Base-by-base conservation (phyloP, 2,888 invertebrate species). In the Trichacis sp. region DNA sequence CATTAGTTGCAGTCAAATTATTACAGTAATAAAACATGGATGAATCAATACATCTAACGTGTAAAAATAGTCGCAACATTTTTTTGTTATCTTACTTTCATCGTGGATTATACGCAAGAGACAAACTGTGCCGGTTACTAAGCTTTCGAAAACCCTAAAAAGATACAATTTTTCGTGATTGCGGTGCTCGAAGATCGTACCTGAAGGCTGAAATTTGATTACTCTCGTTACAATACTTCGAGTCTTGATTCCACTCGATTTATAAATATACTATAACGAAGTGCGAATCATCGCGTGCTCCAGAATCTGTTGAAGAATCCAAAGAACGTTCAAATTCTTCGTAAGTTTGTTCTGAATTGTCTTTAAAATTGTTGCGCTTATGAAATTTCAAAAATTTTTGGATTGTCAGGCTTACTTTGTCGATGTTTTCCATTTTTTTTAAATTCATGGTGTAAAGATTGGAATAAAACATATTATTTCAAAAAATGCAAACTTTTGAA, bases 31-130 rank as follows among this genome's bases (percentile, higher is more conserved):
- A 8, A 33, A 33, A 33, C n/a, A 33, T 33, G 5, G 33, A 6
- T 33, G 33, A 33, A 33, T 33, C n/a, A 33, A n/a, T 33, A 33
- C n/a, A 33, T 33, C 68, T 73, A 72, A 74, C 74, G 74, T 75
- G 73, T 71, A 56, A 61, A 61, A 61, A 61, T 61, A 61, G 38
- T 56, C 51, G n/a, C 51, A 47, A 54, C 47, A 61, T 61, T 46
- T 61, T 53, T 49, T 6, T 60, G 8, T n/a, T 20, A 17, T 19
- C 47, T 38, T 51, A 55, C 51, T 61, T 61, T 61, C 55, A 61
- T 61, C 14, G 33, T 9, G 33, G 9, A 24, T 24, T 8, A 24
- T 24, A 24, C 24, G 3, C 3, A 3, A 24, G 24, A 24, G 24
- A 24, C 4, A 11, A 33, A 33, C 50, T 51, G 55, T 61, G 55